Evolutionary conservation across 2,797 vertebrate species (phyloP).

Genomic region (Botia almorhae): DNA sequence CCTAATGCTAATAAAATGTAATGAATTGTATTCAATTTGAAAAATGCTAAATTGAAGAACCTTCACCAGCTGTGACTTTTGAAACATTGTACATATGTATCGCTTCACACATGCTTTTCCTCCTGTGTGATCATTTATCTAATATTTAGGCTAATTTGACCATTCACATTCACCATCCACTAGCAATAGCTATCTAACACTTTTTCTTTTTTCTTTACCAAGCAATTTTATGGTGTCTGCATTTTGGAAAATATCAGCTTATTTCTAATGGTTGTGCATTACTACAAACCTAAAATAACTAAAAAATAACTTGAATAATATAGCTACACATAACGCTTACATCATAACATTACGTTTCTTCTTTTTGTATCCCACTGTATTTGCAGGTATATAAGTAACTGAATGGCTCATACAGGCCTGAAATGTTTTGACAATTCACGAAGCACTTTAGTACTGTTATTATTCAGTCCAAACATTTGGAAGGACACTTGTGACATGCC

Average conservation of each 20-base stretch:
- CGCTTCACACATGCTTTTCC: no score
- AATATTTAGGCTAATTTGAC: not conserved
- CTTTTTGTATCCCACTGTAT: not conserved
- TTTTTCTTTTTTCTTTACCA: not conserved
- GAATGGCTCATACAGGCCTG: not conserved
- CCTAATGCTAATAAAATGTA: no score
- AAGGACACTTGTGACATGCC: not conserved
- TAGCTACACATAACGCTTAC: not conserved
- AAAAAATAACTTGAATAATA: not conserved
- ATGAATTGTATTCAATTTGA: no score
- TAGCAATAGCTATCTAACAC: no score
- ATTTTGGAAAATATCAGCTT: not conserved
- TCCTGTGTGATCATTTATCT: no score
- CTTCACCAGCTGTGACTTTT: no score
- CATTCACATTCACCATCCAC: no score
- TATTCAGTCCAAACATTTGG: not conserved
- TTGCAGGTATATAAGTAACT: not conserved
- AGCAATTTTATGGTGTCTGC: not conserved
- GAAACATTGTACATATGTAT: no score
- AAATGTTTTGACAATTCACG: constrained; percentile 6
- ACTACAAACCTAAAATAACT: not conserved
- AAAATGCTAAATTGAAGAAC: no score
- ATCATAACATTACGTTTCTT: not conserved
- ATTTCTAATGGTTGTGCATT: not conserved
- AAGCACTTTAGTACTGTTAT: not conserved